Percentiles rank a stretch among this genome's conserved stretches.
Conservation (phyloP, 2,888 invertebrate species). For the Scaptodrosophila latifasciaeformis region DNA sequence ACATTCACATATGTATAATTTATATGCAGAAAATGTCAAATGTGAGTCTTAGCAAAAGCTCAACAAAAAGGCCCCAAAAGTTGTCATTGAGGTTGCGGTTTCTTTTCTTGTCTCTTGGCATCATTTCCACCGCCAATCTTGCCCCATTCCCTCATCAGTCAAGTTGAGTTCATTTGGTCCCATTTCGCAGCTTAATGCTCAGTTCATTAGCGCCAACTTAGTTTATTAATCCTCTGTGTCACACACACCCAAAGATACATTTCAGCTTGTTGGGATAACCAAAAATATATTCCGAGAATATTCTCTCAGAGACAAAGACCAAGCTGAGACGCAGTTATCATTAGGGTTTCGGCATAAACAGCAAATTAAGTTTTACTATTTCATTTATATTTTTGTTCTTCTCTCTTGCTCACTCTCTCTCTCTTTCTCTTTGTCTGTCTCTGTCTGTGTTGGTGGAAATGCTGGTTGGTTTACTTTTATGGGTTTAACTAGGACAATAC, state of each 20-base stretch:
- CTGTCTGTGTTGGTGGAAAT: background rate
- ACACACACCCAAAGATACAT: slow-evolving; percentile 8
- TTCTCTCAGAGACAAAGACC: background rate
- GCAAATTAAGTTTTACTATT: slow-evolving; percentile 62
- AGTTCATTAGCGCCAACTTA: slow-evolving; percentile 61
- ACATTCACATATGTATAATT: slow-evolving; percentile 4
- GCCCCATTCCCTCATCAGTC: slow-evolving; percentile 30
- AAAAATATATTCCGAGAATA: background rate
- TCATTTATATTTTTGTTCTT: slow-evolving; percentile 35
- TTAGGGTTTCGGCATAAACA: slow-evolving; percentile 56
- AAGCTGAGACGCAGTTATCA: slow-evolving; percentile 49
- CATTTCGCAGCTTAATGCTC: slow-evolving; percentile 33
- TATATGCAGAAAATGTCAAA: slow-evolving; percentile 45
- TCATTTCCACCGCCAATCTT: background rate
- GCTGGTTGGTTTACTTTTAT: slow-evolving; percentile 19
- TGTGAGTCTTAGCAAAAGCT: slow-evolving; percentile 2
- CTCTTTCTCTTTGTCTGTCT: too few relatives aligned
- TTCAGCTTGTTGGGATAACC: too few relatives aligned
- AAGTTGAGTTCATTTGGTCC: slow-evolving; percentile 49
- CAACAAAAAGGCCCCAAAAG: background rate
- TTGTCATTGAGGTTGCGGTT: background rate
- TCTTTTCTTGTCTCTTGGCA: background rate
- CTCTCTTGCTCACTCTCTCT: too few relatives aligned
- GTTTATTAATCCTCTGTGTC: slow-evolving; percentile 56
- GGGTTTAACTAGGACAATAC: slow-evolving; percentile 3